Evolutionary conservation across 2,113 vertebrate species (phyloP).

Genomic region (Xiphorhynchus elegans): DNA sequence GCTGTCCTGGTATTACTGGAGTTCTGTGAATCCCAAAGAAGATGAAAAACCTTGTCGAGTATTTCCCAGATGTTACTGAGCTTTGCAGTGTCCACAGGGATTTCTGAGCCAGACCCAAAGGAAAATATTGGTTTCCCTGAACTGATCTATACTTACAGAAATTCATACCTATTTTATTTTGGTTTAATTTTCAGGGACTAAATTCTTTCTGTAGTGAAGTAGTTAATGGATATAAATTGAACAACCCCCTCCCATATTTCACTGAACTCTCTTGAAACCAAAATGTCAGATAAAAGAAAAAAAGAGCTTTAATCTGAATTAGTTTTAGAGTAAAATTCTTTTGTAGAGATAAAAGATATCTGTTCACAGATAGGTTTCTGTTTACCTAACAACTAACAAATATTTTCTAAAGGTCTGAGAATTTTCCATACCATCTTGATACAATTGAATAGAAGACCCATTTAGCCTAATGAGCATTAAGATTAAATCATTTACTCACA

Average conservation of each 20-base stretch:
- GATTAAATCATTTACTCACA: constrained; percentile 80
- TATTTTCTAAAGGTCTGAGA: constrained; percentile 66
- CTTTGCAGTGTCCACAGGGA: not conserved
- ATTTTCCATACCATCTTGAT: constrained; percentile 77
- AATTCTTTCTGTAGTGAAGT: constrained; percentile 15
- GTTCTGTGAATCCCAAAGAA: not conserved
- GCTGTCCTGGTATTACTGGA: not conserved
- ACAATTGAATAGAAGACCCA: constrained; percentile 76
- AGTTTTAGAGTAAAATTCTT: constrained; percentile 60
- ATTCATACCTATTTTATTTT: not conserved
- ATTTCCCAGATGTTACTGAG: not conserved
- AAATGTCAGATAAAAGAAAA: constrained; percentile 62
- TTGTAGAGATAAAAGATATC: constrained; percentile 65
- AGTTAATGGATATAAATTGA: constrained; percentile 60
- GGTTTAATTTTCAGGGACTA: not conserved
- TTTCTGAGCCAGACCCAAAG: not conserved
- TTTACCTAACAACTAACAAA: constrained; percentile 69
- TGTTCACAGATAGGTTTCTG: constrained; percentile 34
- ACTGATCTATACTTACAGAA: not conserved
- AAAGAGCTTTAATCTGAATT: constrained; percentile 62
- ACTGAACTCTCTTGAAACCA: constrained; percentile 42
- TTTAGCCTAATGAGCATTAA: constrained; percentile 80
- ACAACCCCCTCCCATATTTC: not conserved
- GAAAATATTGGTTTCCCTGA: not conserved
- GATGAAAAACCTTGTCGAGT: not conserved